phyloP scores from a whole-genome alignment of 2,797 vertebrate genomes.

The Tachyglossus aculeatus region DNA sequence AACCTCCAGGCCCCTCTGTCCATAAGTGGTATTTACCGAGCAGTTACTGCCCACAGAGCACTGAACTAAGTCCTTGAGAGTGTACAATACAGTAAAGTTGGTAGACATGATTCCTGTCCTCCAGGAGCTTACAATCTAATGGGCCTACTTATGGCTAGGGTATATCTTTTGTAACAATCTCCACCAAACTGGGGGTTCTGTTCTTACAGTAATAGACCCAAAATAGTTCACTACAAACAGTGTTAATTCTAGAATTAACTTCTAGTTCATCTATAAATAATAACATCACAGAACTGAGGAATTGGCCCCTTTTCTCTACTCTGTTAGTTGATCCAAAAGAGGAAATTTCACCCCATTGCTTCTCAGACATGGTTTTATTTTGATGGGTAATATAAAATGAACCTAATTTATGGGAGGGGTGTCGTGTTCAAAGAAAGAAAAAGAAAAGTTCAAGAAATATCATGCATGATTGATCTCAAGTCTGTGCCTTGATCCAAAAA shows the following conservation, averaged over 20 bases:
- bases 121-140: too few relatives aligned
- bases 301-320: neutral
- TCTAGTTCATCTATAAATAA: neutral
- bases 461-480: slow-evolving; percentile 74
- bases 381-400: slow-evolving; percentile 69
- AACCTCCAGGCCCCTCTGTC: too few relatives aligned
- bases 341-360: slow-evolving; percentile 63
- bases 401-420: slow-evolving; percentile 71
- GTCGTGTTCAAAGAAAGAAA: slow-evolving; percentile 67
- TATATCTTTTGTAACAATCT: neutral
- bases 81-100: too few relatives aligned
- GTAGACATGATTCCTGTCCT: too few relatives aligned
- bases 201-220: slow-evolving; percentile 15
- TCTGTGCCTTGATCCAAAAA: slow-evolving; percentile 72
- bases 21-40: too few relatives aligned
- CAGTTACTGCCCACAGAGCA: too few relatives aligned
- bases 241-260: slow-evolving; percentile 21
- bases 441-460: slow-evolving; percentile 70
- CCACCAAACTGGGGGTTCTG: slow-evolving; percentile 17
- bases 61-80: too few relatives aligned
- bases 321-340: slow-evolving; percentile 58
- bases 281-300: neutral
- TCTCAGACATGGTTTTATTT: slow-evolving; percentile 73
- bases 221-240: slow-evolving; percentile 18
- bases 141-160: slow-evolving; percentile 26